A percentile compares a stretch with the other conserved stretches of the same genome.
These are phyloP conservation scores for Leptatherina wallacei DNA, from an alignment of 2,797 vertebrate species.

Conservation along the genomic window DNA sequence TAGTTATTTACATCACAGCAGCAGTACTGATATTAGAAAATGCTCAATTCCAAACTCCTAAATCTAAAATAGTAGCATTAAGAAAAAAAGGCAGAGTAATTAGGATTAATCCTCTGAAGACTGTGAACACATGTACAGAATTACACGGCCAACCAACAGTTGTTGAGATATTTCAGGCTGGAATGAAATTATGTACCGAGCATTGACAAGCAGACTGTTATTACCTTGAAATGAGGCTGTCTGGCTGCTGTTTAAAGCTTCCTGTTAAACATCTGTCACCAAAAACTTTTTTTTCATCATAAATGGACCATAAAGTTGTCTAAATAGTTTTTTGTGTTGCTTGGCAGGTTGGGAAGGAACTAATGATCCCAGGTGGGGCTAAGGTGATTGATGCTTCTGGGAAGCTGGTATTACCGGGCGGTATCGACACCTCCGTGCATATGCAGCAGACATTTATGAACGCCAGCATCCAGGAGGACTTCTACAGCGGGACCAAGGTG, in stretches of 20 bases:
- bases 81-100: background rate
- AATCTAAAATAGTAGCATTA: background rate
- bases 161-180: background rate
- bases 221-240: background rate
- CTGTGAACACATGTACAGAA: background rate
- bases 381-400: constrained; percentile 97
- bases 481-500: constrained; percentile 99
- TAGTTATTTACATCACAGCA: background rate
- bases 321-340: background rate
- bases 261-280: background rate
- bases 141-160: background rate
- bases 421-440: constrained; percentile 96
- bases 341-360: constrained; percentile 90
- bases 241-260: background rate
- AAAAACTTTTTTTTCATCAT: background rate
- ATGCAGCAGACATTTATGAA: constrained; percentile 98
- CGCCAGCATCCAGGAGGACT: constrained; percentile 92
- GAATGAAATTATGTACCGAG: background rate
- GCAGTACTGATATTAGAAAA: background rate
- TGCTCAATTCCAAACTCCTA: background rate
- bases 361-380: constrained; percentile 97
- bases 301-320: background rate
- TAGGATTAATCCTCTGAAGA: background rate
- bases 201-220: background rate
- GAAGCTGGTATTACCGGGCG: constrained; percentile 95